Base-by-base conservation (phyloP, 2,888 invertebrate species). In the Standfussiana lucernea region DNA sequence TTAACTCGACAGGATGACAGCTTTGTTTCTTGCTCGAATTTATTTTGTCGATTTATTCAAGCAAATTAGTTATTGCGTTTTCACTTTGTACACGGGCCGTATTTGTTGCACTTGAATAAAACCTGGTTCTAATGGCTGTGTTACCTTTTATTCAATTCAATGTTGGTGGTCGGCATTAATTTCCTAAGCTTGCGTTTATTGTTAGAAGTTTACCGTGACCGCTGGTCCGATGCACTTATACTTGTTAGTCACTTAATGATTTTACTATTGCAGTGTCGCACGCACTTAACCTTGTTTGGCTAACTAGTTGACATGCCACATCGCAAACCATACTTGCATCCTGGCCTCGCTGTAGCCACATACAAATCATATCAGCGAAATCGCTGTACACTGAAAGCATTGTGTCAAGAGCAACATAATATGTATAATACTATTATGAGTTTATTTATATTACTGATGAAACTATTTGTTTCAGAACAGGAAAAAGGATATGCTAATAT, bases 161-260 rank as follows among this genome's bases (percentile, higher is more conserved):
- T 90, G 91, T 88, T 90, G 93, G 91, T 93, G 92, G 92, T 91
- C 91, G 87, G 83, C 89, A 92, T 93, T 91, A 90, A 90, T 92
- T 89, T 92, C 90, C 89, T 89, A 86, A 92, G 92, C 91, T 88
- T 91, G 91, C 90, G 88, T 93, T 93, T 93, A 93, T 92, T 92
- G 92, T 91, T 86, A 94, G 93, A 92, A 69, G 95, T 94, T 94
- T 84, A 91, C 96, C 96, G 89, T 96, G 96, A 96, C 95, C 95
- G 91, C 91, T 92, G 91, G 82, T 79, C 88, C 81, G 82, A 89
- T 90, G 88, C 88, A 92, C 91, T 90, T 91, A 90, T 93, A 92
- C 91, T 93, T 93, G 90, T 93, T 92, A 91, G 90, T 90, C 90
- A 90, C 90, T 91, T 91, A 93, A 91, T 91, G 90, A 92, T 92